Evolutionary conservation across 64 coral and sea anemone species (phyloP).

Genomic region (Dendronephthya gigantea): DNA sequence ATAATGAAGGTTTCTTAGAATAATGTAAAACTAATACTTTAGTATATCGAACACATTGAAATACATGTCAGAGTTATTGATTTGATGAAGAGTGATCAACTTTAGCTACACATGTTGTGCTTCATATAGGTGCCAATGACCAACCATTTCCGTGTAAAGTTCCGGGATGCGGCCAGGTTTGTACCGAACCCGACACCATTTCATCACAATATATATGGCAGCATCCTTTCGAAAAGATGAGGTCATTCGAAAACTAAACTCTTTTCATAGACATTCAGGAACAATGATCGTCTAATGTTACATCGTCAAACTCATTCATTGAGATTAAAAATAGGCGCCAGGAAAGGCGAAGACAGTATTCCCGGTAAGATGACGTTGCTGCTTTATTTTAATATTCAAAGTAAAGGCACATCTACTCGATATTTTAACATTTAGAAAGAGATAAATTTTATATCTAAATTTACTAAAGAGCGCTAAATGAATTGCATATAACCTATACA

Average conservation of each 20-base stretch:
- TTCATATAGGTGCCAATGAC: constrained; percentile 74
- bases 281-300: constrained; percentile 80
- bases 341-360: constrained; percentile 43
- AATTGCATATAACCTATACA: too few species aligned
- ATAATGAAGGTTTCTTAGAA: too few species aligned
- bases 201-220: constrained; percentile 29
- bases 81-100: too few species aligned
- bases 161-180: constrained; percentile 88
- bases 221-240: constrained; percentile 75
- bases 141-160: constrained; percentile 80
- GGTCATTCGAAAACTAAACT: constrained; percentile 66
- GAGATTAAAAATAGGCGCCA: constrained; percentile 64
- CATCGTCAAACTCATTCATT: constrained; percentile 95
- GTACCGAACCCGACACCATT: constrained; percentile 24
- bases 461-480: too few species aligned
- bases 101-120: too few species aligned
- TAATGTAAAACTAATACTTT: too few species aligned
- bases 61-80: too few species aligned
- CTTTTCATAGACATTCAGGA: constrained; percentile 75
- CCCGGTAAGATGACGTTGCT: constrained; percentile 45
- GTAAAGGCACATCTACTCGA: not conserved
- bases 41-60: too few species aligned
- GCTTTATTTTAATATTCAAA: not conserved
- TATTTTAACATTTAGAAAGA: not conserved
- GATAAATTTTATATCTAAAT: too few species aligned